Conservation (phyloP, 2,797 vertebrate genomes). For the Gymnothorax reevesii region DNA sequence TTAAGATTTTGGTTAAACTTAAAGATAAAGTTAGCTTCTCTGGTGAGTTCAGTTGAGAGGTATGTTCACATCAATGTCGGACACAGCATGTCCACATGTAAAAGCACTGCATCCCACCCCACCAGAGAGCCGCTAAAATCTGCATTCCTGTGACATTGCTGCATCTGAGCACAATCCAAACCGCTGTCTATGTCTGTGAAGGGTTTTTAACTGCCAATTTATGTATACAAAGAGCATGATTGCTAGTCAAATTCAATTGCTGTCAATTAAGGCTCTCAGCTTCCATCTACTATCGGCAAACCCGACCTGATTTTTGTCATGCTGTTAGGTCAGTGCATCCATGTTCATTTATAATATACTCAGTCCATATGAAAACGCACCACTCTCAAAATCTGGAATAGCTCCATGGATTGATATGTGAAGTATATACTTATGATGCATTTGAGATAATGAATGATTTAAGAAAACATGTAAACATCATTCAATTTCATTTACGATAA, state of each 20-base stretch:
- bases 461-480: too few relatives aligned
- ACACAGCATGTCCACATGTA: background rate
- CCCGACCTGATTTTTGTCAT: background rate
- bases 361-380: too few relatives aligned
- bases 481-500: too few relatives aligned
- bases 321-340: background rate
- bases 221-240: background rate
- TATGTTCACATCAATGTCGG: background rate
- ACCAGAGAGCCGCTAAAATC: slow-evolving; percentile 13
- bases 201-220: background rate
- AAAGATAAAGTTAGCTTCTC: background rate
- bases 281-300: background rate
- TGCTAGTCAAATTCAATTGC: background rate
- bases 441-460: too few relatives aligned
- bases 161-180: background rate
- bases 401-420: too few relatives aligned
- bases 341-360: too few relatives aligned
- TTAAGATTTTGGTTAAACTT: background rate
- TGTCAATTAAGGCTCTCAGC: background rate
- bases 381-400: too few relatives aligned
- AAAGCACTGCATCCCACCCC: slow-evolving; percentile 13
- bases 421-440: too few relatives aligned
- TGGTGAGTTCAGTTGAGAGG: background rate
- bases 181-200: background rate
- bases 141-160: slow-evolving; percentile 14